phyloP scores from a whole-genome alignment of 2,888 invertebrate genomes.

The Pharmacophagus antenor region DNA sequence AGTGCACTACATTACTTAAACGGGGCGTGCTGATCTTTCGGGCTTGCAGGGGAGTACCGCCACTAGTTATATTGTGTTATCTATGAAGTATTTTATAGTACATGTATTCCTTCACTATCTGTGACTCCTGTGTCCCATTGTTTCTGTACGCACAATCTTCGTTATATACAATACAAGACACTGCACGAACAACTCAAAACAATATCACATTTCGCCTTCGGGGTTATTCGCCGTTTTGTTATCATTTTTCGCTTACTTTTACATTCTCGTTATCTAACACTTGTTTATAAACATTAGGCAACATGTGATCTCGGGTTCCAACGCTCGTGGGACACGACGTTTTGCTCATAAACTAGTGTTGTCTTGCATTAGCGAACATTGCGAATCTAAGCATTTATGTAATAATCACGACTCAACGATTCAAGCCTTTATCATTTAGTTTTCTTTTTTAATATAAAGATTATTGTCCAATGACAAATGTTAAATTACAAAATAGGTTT shows the following conservation, averaged over 20 bases:
- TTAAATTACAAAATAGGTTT: no score
- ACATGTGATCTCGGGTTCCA: slow-evolving; percentile 20
- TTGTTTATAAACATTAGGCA: slow-evolving; percentile 31
- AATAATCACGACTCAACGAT: neutral
- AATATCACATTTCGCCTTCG: slow-evolving; percentile 28
- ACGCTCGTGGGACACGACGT: slow-evolving; percentile 21
- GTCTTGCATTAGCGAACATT: slow-evolving; percentile 1
- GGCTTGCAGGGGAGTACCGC: no score
- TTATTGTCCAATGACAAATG: no score
- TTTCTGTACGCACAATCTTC: slow-evolving; percentile 21
- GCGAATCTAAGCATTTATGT: slow-evolving; percentile 6
- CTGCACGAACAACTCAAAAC: slow-evolving; percentile 27
- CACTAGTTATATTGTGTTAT: no score
- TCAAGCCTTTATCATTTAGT: neutral
- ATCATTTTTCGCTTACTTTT: slow-evolving; percentile 31
- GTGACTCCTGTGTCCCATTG: slow-evolving; percentile 20
- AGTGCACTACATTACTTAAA: no score
- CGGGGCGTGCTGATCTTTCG: no score
- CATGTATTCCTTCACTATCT: slow-evolving; percentile 6
- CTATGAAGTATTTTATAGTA: neutral
- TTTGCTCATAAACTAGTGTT: slow-evolving; percentile 17
- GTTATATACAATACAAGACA: slow-evolving; percentile 9
- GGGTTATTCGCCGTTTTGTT: slow-evolving; percentile 21
- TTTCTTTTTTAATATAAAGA: no score
- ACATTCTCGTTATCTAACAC: slow-evolving; percentile 29